Base-by-base conservation (phyloP, 1,140 invertebrate genomes). In the Drosophila sturtevanti region DNA sequence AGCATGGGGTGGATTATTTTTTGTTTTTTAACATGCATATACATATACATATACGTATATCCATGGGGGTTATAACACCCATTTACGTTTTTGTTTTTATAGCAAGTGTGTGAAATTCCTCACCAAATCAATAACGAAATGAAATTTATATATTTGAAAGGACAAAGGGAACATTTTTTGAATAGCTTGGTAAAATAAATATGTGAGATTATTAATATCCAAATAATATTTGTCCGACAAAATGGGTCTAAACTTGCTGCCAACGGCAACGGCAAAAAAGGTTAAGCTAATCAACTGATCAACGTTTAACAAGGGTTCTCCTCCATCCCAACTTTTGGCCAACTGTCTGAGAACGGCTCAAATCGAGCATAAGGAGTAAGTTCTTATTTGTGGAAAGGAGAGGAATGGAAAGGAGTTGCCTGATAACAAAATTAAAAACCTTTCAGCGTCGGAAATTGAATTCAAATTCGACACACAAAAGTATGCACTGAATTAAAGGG, bases 391-490 rank as follows among this genome's bases (percentile, higher is more conserved):
- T 16, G 41, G 27, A 31, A 31, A 31, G 6, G 24, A n/a, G 48
- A 48, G 37, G 67, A 21, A 63, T 35, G 58, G 27, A 55, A 69
- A 77, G 60, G 44, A 80, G 74, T 77, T 63, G 78, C 63, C 66
- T 66, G 79, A 64, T 82, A 89, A 89, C 85, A 89, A 89, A 85
- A 89, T 89, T 89, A 89, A 89, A 89, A 89, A 89, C 84, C 84
- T 89, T 89, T 89, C 84, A 89, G 77, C 77, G 70, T 80, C 85
- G 81, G 84, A 89, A 89, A 89, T 89, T 89, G 84, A 89, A 89
- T 89, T 89, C 84, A 80, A 89, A 89, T 89, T 89, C 84, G 80
- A 82, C 79, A 87, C 85, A 89, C 84, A 89, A 69, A 89, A 89
- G 79, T 84, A 89, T 89, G 84, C 84, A 80, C 78, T 73, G 79